These are phyloP conservation scores for Carassius gibelio DNA, from an alignment of 2,113 vertebrate species.

Conservation along the genomic window DNA sequence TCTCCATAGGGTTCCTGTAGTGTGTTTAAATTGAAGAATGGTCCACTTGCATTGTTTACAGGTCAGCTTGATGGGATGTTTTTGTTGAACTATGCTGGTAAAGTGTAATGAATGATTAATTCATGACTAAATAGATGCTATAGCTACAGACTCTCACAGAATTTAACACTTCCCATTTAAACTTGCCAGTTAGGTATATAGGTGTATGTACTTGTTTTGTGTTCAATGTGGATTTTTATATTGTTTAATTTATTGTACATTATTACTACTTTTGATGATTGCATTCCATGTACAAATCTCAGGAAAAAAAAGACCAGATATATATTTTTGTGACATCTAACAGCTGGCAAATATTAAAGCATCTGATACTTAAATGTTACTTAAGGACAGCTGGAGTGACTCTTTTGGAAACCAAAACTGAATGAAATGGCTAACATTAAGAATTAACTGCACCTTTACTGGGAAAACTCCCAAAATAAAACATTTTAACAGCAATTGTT, in stretches of 20 bases:
- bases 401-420: slow-evolving; percentile 43
- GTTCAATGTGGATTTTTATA: slow-evolving; percentile 56
- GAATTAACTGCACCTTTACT: slow-evolving; percentile 62
- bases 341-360: slow-evolving; percentile 20
- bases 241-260: slow-evolving; percentile 74
- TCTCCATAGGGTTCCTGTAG: not conserved
- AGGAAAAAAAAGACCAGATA: slow-evolving; percentile 82
- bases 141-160: slow-evolving; percentile 10
- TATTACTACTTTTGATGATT: slow-evolving; percentile 83
- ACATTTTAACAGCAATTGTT: slow-evolving; percentile 59
- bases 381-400: slow-evolving; percentile 19
- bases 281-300: slow-evolving; percentile 91
- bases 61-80: not conserved
- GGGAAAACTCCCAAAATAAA: slow-evolving; percentile 70
- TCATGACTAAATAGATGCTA: not conserved
- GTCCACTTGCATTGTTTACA: not conserved
- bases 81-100: not conserved
- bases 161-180: slow-evolving; percentile 25
- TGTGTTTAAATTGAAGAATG: not conserved
- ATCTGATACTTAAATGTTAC: slow-evolving; percentile 15
- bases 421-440: slow-evolving; percentile 50
- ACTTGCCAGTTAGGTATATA: slow-evolving; percentile 57
- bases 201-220: slow-evolving; percentile 79
- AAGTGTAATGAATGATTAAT: not conserved
- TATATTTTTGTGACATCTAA: slow-evolving; percentile 54